These are phyloP conservation scores for Mimumesa dahlbomi DNA, from an alignment of 2,888 invertebrate species.

Conservation along the genomic window DNA sequence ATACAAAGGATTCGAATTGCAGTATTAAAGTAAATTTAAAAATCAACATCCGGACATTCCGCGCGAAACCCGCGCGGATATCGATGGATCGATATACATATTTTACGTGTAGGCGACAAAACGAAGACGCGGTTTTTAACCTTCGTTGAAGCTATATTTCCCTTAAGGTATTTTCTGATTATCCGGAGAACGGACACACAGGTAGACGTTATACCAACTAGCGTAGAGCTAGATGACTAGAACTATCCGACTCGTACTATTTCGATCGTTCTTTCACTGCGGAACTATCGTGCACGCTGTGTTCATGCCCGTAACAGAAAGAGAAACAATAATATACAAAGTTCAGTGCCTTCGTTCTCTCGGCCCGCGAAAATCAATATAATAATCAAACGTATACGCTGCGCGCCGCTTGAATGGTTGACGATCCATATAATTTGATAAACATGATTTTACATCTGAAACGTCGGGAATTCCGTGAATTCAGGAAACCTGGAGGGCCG, in stretches of 20 bases:
- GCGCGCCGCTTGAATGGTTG: constrained; percentile 16
- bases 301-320: not conserved
- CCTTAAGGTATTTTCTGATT: constrained; percentile 11
- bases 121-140: not conserved
- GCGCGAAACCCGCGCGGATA: not conserved
- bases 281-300: not conserved
- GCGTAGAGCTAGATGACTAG: no score
- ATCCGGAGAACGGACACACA: not conserved
- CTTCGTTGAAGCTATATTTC: not conserved
- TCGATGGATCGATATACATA: not conserved
- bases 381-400: not conserved
- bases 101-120: not conserved
- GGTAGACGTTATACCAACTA: no score
- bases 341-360: constrained; percentile 44
- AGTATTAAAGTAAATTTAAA: constrained; percentile 23
- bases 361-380: constrained; percentile 14
- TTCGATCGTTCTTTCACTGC: constrained; percentile 1
- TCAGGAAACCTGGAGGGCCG: constrained; percentile 9
- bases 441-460: constrained; percentile 14
- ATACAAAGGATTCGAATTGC: constrained; percentile 5
- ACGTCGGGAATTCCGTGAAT: no score
- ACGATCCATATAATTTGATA: constrained; percentile 27
- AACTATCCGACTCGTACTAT: constrained; percentile 10
- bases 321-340: not conserved
- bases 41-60: not conserved